Evolutionary conservation across 1,140 invertebrate species (phyloP), one percentile per base, ranked within the genome.

Genomic region (Drosophila sproati): DNA sequence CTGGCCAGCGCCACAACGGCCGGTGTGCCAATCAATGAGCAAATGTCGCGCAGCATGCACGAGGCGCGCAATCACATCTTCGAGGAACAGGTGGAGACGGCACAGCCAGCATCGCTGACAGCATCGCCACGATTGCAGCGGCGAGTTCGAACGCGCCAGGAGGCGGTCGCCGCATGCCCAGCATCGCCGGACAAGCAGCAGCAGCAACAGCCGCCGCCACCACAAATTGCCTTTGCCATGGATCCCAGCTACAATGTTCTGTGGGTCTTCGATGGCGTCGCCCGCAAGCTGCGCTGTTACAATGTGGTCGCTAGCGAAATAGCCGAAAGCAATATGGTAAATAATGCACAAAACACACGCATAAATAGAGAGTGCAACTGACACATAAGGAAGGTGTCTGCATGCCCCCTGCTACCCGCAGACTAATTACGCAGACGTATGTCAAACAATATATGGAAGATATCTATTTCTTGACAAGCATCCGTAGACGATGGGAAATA

Each of bases 241-340:
- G 98, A 99, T 94, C 97, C 98, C n/a, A 93, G 96, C 10, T 97
- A 97, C 85, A 96, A 97, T 91, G 95, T 97, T 4, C 93, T 98
- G 3, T 97, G 96, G 96, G 96, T 97, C 59, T 98, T 96, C 80
- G 95, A 96, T 92, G 94, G 95, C 0, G 90, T 94, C 7, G 95
- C 93, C 71, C 94, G 95, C 59, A 95, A 96, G 80, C 94, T 98
- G 75, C 95, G 94, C 51, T 97, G 96, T 71, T 97, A 96, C 91
- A 98, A 98, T 92, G 95, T 98, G 1, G 94, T 98, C 52, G 95
- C 95, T 2, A 94, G 95, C 28, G 96, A 96, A 88, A 91, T 94
- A 20, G 78, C 85, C 10, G 77, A 79, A 8, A 66, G 48, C 55
- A 89, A 88, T 67, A 51, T 62, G 67, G 91, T 91, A 81, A 20